Evolutionary conservation across 2,888 invertebrate genomes (phyloP), one percentile per base, ranked within the genome.

Genomic region (Tiphia femorata): DNA sequence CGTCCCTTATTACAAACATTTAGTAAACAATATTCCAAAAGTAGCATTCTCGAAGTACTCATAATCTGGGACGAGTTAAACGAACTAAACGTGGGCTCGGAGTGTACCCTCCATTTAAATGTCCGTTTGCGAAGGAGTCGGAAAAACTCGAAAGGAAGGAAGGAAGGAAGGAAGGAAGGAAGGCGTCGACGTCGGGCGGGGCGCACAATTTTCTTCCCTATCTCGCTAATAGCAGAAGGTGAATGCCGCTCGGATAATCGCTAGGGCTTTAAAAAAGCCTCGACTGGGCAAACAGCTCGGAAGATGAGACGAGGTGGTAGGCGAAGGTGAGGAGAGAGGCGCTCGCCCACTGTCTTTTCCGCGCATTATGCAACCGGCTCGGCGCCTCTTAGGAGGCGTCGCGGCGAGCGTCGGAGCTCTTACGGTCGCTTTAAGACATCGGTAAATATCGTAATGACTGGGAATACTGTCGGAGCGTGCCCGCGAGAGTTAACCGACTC

Each of bases 401-500:
- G 43, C 38, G 21, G 35, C 23, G 2, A 1, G 8, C 10, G 38
- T 16, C 40, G 52, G n/a, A n/a, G 55, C 35, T 62, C n/a, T 60
- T 51, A 62, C 60, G 62, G 60, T 55, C 57, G 49, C 56, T 62
- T 71, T 64, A 67, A 69, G 62, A 50, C 59, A 50, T 61, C 57
- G 73, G 78, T 79, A 79, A 80, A 79, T 78, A 79, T 79, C 74
- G 71, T 79, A 76, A 79, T 78, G 74, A 75, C 64, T 58, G 17
- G 64, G 70, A 75, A 79, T 77, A 80, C 75, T 72, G 77, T 67
- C 71, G 76, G 74, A 58, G 72, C 81, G 81, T 81, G 81, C 72
- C 79, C 62, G 56, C 52, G 80, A 80, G 79, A 81, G 78, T 80
- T 81, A 81, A 81, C 79, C 75, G 73, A 74, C 80, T 80, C 77